Base-by-base conservation (phyloP, 2,888 invertebrate genomes). In the Leptinotarsa tumamoca region DNA sequence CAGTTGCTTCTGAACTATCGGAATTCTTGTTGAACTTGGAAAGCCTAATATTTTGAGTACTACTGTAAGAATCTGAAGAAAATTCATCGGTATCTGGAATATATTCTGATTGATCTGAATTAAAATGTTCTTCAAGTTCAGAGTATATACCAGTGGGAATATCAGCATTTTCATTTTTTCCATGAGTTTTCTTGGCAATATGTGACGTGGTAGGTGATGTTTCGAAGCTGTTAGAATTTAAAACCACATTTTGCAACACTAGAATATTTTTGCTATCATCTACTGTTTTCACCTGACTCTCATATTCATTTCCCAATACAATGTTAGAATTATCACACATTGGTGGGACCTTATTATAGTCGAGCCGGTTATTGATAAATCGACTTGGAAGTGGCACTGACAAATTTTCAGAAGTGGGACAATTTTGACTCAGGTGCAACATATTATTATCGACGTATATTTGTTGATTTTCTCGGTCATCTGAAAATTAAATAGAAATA, bases 161-260 rank as follows among this genome's bases (percentile, higher is more conserved):
- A 67, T 50, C 49, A 67, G 43, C 43, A 67, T 67, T 50, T 49
- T 67, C 67, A 67, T 67, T 67, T 67, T 67, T 67, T 15, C 67
- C 67, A 67, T 67, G 33, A 33, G 5, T 43, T 49, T n/a, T 13
- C 67, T 43, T 43, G 33, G 33, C 33, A 43, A 43, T 43, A 27
- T 61, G 7, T 67, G 67, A 18, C 43, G 1, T 17, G 21, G 21
- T 67, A 43, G 67, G 13, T 49, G 1, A 43, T 49, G 15, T 67
- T 43, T 49, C n/a, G 43, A 15, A 67, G 67, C 33, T 50, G 67
- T 18, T 43, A 67, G 67, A 67, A 49, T 67, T n/a, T n/a, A 67
- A 49, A 7, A 14, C 49, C n/a, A 67, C 43, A 67, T 67, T 27
- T 18, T 67, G 67, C 67, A 67, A n/a, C 33, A 67, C 50, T n/a